Conservation (phyloP, 2,797 vertebrate genomes). For the Acanthiza pusilla region DNA sequence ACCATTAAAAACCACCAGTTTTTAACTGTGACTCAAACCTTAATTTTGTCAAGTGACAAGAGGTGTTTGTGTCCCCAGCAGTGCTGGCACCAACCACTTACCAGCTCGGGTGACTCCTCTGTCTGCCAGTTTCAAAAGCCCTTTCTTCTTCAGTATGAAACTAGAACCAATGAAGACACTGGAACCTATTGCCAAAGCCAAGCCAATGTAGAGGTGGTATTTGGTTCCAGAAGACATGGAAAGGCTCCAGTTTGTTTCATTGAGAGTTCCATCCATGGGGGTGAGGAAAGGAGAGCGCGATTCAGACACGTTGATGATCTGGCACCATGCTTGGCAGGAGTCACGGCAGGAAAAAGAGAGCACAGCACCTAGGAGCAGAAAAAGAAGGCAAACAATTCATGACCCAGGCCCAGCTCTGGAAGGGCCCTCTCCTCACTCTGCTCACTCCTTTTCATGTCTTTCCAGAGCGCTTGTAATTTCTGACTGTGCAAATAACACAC, state of each 20-base stretch:
- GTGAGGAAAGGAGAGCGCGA: neutral
- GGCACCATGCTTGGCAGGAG: conserved; percentile 66
- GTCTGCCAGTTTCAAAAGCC: conserved; percentile 74
- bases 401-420: neutral
- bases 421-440: neutral
- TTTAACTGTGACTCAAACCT: neutral
- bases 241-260: conserved; percentile 22
- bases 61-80: neutral
- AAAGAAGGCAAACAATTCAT: neutral
- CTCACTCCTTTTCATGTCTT: neutral
- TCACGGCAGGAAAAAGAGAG: conserved; percentile 60
- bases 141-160: conserved; percentile 82
- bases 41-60: neutral
- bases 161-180: conserved; percentile 80
- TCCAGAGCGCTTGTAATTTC: neutral
- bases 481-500: neutral
- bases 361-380: conserved; percentile 53
- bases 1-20: fast-evolving
- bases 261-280: neutral
- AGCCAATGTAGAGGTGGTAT: conserved; percentile 70
- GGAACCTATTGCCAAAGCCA: conserved; percentile 71
- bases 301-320: conserved; percentile 67
- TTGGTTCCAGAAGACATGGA: conserved; percentile 46
- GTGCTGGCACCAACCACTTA: conserved; percentile 15
- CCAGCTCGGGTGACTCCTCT: conserved; percentile 76